Base-by-base conservation (phyloP, 2,797 vertebrate species). In the Danio jaintianensis region DNA sequence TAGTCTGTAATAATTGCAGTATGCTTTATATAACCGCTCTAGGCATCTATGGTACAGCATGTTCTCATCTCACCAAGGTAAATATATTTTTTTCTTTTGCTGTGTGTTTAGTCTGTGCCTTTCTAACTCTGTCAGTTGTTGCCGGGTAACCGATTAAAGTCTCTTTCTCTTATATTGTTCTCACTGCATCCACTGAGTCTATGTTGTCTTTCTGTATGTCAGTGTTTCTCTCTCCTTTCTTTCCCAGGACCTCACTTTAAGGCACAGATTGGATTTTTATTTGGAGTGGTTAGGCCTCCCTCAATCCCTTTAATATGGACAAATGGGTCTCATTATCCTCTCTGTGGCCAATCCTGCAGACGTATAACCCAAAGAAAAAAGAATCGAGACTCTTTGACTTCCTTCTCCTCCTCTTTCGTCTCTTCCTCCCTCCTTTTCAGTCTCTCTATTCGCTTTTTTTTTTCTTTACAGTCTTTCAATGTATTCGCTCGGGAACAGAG, bases 291-390 rank as follows among this genome's bases (percentile, higher is more conserved):
- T 85, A 89, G 84, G 86, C 85, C 87, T 89, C 82, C 78, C 86
- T 82, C 85, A 84, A 89, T 89, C 85, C 59, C 84, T 89, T 87
- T 93, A 91, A 93, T 92, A 84, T 84, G 85, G 89, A 92, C 88
- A 91, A 92, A 93, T 91, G 90, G 85, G 87, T 88, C 89, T 89
- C 90, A 90, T 93, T 90, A 90, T 86, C 86, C 85, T 83, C 86
- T 88, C 78, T 84, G 81, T 83, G 88, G 75, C 87, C 84, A 88
- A 88, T 89, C 86, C 66, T 78, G 81, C 86, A 74, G 84, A 75
- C 79, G 53, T 62, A 88, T 83, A 80, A 80, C 83, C 87, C 87
- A 77, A 68, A 87, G 82, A 85, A 89, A 79, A 88, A 86, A 70
- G 87, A 92, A 90, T 90, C 84, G 83, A 86, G 84, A 84, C 64